phyloP scores from a whole-genome alignment of 2,888 invertebrate species.

The Nymphalis polychloros region DNA sequence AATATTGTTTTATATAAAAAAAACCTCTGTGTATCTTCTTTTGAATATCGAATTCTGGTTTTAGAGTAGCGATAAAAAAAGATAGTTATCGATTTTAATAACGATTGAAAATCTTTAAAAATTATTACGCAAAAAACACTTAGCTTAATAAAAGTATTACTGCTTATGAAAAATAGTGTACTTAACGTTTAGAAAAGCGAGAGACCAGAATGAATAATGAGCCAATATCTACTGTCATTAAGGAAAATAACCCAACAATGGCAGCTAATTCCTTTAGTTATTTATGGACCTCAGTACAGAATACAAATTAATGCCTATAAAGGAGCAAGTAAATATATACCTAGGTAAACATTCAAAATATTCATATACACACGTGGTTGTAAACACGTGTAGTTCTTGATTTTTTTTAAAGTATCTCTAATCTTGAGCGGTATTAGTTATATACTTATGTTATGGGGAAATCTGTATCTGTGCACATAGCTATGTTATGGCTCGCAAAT shows the following conservation, averaged over 20 bases:
- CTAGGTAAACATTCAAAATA: background rate
- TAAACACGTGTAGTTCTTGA: too few species aligned
- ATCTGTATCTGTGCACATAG: too few species aligned
- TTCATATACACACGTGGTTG: too few species aligned
- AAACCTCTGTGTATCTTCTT: too few species aligned
- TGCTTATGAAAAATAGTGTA: constrained; percentile 14
- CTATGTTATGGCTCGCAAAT: too few species aligned
- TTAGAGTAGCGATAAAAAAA: too few species aligned
- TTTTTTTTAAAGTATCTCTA: too few species aligned
- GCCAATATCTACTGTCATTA: constrained; percentile 42
- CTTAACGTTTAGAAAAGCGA: constrained; percentile 28
- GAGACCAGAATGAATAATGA: constrained; percentile 39
- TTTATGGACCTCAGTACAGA: constrained; percentile 37
- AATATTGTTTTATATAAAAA: too few species aligned
- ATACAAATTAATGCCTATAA: constrained; percentile 20
- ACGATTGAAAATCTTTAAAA: background rate
- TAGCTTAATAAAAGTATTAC: constrained; percentile 3
- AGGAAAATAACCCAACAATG: constrained; percentile 40
- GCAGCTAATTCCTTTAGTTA: constrained; percentile 44
- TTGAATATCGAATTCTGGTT: too few species aligned
- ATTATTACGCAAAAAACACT: background rate
- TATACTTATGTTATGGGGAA: too few species aligned
- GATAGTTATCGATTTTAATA: too few species aligned
- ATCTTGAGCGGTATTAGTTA: too few species aligned
- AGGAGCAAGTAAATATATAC: constrained; percentile 1